phyloP scores from a whole-genome alignment of 2,888 invertebrate species.

The Acronicta psi region DNA sequence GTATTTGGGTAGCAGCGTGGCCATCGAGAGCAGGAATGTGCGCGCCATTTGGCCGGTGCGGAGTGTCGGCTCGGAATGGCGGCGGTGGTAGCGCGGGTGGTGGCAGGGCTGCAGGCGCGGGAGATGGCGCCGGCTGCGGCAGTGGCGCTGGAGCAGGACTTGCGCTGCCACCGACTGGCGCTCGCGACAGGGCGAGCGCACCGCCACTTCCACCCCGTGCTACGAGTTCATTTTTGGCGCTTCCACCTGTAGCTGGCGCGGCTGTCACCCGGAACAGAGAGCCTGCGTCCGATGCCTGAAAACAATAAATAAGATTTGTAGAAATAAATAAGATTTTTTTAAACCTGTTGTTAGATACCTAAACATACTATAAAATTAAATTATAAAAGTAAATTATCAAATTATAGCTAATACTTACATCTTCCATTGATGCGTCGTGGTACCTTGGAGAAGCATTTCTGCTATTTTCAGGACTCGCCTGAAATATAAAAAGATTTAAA shows the following conservation, averaged over 20 bases:
- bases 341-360: background rate
- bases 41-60: constrained; percentile 79
- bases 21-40: constrained; percentile 84
- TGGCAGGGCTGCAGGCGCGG: constrained; percentile 91
- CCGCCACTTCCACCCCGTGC: constrained; percentile 91
- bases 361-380: background rate
- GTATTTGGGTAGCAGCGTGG: constrained; percentile 82
- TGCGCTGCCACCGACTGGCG: constrained; percentile 89
- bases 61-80: constrained; percentile 88
- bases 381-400: background rate
- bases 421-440: constrained; percentile 86
- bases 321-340: no score
- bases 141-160: constrained; percentile 91
- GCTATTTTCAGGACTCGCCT: constrained; percentile 87
- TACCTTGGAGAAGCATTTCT: constrained; percentile 86
- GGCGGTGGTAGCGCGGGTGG: constrained; percentile 91
- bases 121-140: constrained; percentile 91
- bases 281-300: constrained; percentile 83
- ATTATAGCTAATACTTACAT: constrained; percentile 72
- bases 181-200: constrained; percentile 90
- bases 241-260: constrained; percentile 89
- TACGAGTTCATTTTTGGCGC: constrained; percentile 89
- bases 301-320: constrained; percentile 41
- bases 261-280: constrained; percentile 87
- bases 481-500: constrained; percentile 72